A percentile compares a stretch with the other conserved stretches of the same genome.
phyloP scores from a whole-genome alignment of 2,797 vertebrate genomes.

The Rhyacichthys aspro region DNA sequence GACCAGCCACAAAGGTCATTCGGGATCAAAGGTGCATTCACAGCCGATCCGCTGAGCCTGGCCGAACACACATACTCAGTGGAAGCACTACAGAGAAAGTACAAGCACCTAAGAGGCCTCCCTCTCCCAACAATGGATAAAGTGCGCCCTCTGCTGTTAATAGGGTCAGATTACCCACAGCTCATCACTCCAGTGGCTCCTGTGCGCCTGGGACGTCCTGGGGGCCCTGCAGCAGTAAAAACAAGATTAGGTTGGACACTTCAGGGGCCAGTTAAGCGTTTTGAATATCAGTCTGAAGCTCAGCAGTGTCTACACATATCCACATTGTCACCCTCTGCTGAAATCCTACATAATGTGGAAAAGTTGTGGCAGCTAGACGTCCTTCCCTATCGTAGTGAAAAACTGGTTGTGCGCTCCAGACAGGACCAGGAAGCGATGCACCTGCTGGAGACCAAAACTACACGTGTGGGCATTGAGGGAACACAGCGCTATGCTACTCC shows the following conservation, averaged over 20 bases:
- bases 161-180: not conserved
- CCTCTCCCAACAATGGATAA: no score
- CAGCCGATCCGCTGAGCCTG: not conserved
- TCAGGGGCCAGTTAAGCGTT: no score
- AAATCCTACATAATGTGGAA: no score
- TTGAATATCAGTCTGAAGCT: no score
- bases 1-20: not conserved
- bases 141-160: no score
- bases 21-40: not conserved
- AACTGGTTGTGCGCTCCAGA: not conserved
- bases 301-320: no score
- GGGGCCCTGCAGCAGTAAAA: not conserved
- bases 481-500: no score
- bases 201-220: not conserved
- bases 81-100: no score
- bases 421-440: not conserved
- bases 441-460: not conserved
- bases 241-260: not conserved
- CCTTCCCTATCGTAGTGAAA: not conserved
- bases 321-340: no score
- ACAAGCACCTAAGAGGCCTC: no score
- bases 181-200: not conserved
- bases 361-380: not conserved
- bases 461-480: no score
- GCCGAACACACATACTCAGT: no score